Evolutionary conservation across 2,888 invertebrate species (phyloP).

Genomic region (Oligia latruncula): DNA sequence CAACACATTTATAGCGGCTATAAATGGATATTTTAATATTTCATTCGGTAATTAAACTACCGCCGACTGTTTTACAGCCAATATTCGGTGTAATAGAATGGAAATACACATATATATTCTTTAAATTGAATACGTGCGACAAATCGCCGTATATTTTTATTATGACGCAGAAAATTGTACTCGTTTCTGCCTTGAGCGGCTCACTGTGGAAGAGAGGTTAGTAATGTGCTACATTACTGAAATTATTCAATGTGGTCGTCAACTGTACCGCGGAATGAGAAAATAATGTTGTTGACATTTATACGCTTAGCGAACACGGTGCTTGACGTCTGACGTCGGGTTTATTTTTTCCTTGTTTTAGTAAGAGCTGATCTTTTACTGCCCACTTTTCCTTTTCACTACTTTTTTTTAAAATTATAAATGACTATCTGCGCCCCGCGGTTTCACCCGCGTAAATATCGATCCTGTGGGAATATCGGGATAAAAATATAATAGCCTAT

Average conservation of each 20-base stretch:
- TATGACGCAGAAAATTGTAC: slow-evolving; percentile 54
- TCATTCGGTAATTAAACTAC: neutral
- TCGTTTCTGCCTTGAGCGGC: neutral
- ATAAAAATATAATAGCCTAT: too few species aligned
- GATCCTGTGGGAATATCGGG: too few species aligned
- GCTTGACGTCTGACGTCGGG: neutral
- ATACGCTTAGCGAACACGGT: neutral
- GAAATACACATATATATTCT: neutral
- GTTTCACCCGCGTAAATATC: too few species aligned
- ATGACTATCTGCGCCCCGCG: too few species aligned
- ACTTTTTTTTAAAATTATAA: neutral
- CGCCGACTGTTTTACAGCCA: too few species aligned
- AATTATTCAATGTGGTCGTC: slow-evolving; percentile 72
- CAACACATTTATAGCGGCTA: neutral
- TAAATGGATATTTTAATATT: neutral
- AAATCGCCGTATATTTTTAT: slow-evolving; percentile 69
- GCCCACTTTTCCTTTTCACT: neutral
- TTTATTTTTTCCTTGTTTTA: slow-evolving; percentile 2
- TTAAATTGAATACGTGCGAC: slow-evolving; percentile 23
- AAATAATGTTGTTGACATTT: slow-evolving; percentile 64
- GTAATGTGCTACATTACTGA: slow-evolving; percentile 69
- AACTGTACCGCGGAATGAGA: slow-evolving; percentile 68
- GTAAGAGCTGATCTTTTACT: neutral
- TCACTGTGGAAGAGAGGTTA: slow-evolving; percentile 62
- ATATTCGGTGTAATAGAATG: neutral